phyloP scores from a whole-genome alignment of 2,888 invertebrate species.

The Nymphalis c-album region DNA sequence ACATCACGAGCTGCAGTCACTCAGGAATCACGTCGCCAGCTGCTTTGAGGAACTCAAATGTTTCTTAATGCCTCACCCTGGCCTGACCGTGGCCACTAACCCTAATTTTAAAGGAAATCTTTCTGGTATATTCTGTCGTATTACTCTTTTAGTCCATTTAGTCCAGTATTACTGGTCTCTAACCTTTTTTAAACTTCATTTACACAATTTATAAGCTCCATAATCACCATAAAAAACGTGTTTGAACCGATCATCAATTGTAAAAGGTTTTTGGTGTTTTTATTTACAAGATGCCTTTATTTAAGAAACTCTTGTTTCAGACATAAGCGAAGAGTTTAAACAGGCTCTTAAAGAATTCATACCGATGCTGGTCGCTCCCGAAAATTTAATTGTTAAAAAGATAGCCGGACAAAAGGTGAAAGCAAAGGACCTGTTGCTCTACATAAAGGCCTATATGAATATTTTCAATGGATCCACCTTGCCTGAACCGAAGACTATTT shows the following conservation, averaged over 20 bases:
- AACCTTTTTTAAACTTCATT: too few species aligned
- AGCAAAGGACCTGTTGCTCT: conserved; percentile 95
- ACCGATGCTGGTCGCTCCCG: conserved; percentile 91
- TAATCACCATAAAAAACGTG: too few species aligned
- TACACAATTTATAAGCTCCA: too few species aligned
- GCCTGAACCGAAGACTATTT: conserved; percentile 99
- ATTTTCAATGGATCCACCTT: conserved; percentile 98
- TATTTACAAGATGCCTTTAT: background rate
- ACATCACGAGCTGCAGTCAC: conserved; percentile 95
- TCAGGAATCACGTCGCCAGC: conserved; percentile 93
- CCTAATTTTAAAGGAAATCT: conserved; percentile 96
- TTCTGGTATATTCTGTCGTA: conserved; percentile 70
- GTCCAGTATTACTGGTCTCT: too few species aligned
- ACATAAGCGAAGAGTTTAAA: conserved; percentile 96
- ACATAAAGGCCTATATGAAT: conserved; percentile 98
- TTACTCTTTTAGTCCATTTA: too few species aligned
- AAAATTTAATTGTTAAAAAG: conserved; percentile 94
- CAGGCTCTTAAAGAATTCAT: conserved; percentile 90
- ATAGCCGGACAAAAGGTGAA: conserved; percentile 96
- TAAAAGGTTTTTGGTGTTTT: too few species aligned
- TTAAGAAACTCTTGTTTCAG: conserved; percentile 72
- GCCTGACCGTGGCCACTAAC: conserved; percentile 96
- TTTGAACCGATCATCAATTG: too few species aligned
- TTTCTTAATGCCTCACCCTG: conserved; percentile 99
- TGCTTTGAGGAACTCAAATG: conserved; percentile 97